Base-by-base conservation (phyloP, 2,113 vertebrate genomes). In the Sinosuthora webbiana region DNA sequence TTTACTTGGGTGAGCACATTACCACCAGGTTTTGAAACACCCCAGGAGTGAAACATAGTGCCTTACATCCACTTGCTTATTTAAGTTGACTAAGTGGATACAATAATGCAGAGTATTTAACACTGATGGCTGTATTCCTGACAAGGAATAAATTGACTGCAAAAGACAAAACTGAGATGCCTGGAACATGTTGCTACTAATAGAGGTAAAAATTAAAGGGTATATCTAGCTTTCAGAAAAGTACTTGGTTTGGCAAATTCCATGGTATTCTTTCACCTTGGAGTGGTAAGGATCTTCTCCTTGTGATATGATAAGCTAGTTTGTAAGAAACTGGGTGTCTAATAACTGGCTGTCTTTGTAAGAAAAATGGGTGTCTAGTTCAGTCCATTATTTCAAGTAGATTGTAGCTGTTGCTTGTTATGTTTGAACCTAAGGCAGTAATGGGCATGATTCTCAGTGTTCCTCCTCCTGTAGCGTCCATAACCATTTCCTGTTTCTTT, bases 341-440 rank as follows among this genome's bases (percentile, higher is more conserved):
- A 57, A n/a, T 56, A n/a, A 57, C 13, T 57, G 21, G 13, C 14
- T 24, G 22, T 35, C 56, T 17, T 37, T 59, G 57, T 37, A 59
- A 37, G 57, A 59, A 37, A 25, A 59, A 11, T 8, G 10, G 1
- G 1, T 81, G 2, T 45, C 18, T 65, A 22, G 9, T 35, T 73
- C 21, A 31, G 16, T 76, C 17, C 9, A 2, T n/a, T 50, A 39
- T 17, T 74, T 69, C 13, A 56, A 35, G 9, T 6, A n/a, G 21
- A 31, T 70, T 4, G 2, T 67, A 7, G 4, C 52, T 69, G 15
- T 74, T 2, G 1, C 2, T 59, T 41, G 14, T 77, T 68, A 6
- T 1, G 2, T 78, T 56, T 53, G 19, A 60, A 24, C 16, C 0
- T 20, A 23, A 76, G 30, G 10, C 44, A 2, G 0, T 64, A 64